A percentile compares a stretch with the other conserved stretches of the same genome.
These are phyloP conservation scores for Xenotilapia leptura DNA, from an alignment of 2,113 vertebrate species.

Conservation along the genomic window DNA sequence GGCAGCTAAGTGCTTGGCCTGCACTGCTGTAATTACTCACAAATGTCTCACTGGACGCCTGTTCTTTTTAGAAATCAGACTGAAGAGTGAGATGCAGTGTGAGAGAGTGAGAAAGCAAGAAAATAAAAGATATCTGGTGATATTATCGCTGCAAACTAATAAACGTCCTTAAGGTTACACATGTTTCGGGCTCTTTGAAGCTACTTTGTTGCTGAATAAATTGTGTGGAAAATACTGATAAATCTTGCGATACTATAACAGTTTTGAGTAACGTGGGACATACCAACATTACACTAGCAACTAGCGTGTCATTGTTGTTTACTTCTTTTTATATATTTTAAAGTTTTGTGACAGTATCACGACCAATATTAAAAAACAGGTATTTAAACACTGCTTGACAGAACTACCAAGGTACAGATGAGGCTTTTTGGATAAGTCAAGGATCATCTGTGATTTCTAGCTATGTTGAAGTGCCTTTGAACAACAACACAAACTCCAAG, in stretches of 20 bases:
- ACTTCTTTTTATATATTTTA: background rate
- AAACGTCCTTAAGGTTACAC: background rate
- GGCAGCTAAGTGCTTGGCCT: background rate
- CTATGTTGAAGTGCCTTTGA: background rate
- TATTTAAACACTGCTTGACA: background rate
- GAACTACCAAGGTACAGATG: background rate
- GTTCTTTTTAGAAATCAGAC: background rate
- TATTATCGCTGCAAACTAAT: background rate
- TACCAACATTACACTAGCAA: accelerated
- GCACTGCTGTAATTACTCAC: background rate
- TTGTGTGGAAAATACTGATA: background rate
- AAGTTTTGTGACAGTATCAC: background rate
- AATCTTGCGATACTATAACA: background rate
- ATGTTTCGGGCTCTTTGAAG: background rate
- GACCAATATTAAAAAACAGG: background rate
- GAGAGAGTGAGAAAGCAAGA: background rate
- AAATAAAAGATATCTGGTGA: background rate
- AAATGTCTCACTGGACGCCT: background rate
- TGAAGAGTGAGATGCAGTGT: background rate
- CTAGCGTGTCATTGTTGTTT: background rate
- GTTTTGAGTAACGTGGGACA: background rate
- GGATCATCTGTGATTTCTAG: background rate
- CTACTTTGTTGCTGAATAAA: background rate
- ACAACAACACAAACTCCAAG: background rate
- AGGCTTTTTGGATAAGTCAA: background rate